These are phyloP conservation scores for Triplophysa tibetana DNA, from an alignment of 2,113 vertebrate species.

Conservation along the genomic window DNA sequence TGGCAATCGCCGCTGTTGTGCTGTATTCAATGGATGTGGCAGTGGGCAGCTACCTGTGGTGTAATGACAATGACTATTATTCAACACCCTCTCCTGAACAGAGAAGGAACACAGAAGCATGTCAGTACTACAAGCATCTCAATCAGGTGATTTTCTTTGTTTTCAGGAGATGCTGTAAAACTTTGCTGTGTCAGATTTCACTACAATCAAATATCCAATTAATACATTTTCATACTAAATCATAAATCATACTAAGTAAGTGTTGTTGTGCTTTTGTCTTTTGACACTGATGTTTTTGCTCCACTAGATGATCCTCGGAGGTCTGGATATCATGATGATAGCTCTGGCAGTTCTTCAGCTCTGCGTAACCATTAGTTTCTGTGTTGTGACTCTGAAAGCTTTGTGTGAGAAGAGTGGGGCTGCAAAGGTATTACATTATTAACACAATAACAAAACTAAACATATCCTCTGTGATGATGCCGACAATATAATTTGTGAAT, in stretches of 20 bases:
- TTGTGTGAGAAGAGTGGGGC: slow-evolving; percentile 41
- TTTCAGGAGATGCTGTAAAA: not conserved
- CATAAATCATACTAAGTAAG: too few species aligned
- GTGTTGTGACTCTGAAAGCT: slow-evolving; percentile 60
- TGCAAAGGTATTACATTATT: slow-evolving; percentile 10
- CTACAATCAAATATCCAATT: not conserved
- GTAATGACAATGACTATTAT: rapidly evolving
- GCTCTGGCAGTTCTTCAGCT: slow-evolving; percentile 59
- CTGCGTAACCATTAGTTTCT: slow-evolving; percentile 59
- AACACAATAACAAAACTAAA: not conserved
- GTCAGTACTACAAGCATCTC: not conserved
- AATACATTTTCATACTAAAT: not conserved
- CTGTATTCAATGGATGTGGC: slow-evolving; percentile 50
- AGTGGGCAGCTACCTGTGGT: rapidly evolving
- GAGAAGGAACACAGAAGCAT: not conserved
- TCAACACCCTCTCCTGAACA: not conserved
- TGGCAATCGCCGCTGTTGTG: slow-evolving; percentile 61
- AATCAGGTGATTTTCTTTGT: not conserved
- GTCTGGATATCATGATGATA: slow-evolving; percentile 58
- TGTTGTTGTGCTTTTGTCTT: too few species aligned
- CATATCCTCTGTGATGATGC: not conserved
- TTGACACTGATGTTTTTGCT: not conserved
- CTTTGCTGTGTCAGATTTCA: not conserved
- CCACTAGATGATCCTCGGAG: slow-evolving; percentile 34
- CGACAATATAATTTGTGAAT: not conserved